These are phyloP conservation scores for Coelinius sp. DNA, from an alignment of 2,888 invertebrate species.

Conservation along the genomic window DNA sequence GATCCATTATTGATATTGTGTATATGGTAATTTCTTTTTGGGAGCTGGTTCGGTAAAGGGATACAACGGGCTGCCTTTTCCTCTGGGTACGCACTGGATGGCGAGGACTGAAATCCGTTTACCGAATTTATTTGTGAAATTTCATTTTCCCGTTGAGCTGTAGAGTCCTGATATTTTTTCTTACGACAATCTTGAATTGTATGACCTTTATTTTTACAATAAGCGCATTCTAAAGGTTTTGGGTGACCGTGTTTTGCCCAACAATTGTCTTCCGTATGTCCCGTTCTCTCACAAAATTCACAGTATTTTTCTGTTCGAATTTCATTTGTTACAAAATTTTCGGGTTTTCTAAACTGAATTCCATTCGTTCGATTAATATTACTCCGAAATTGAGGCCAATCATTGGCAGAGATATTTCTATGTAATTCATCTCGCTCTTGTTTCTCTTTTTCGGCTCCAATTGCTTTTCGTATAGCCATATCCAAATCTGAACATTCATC, in stretches of 20 bases:
- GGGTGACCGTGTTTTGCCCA: background rate
- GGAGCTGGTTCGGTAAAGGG: background rate
- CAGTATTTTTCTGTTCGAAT: background rate
- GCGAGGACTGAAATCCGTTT: background rate
- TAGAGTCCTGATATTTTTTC: background rate
- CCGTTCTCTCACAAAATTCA: background rate
- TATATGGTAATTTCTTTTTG: background rate
- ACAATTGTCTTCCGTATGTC: background rate
- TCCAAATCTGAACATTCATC: background rate
- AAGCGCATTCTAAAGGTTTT: background rate
- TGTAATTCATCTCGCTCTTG: background rate
- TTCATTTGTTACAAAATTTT: background rate
- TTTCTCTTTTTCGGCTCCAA: background rate
- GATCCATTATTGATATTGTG: background rate
- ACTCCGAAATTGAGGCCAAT: background rate
- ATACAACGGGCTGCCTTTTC: background rate
- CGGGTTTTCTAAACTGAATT: background rate
- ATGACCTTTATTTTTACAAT: conserved; percentile 16
- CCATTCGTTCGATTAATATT: background rate
- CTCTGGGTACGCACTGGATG: background rate
- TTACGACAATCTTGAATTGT: background rate
- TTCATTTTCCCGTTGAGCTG: background rate
- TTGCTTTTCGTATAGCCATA: background rate
- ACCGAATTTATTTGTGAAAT: background rate
- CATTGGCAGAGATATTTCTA: background rate